Evolutionary conservation across 2,797 vertebrate species (phyloP).

Genomic region (Petrocephalus schoutedeni): DNA sequence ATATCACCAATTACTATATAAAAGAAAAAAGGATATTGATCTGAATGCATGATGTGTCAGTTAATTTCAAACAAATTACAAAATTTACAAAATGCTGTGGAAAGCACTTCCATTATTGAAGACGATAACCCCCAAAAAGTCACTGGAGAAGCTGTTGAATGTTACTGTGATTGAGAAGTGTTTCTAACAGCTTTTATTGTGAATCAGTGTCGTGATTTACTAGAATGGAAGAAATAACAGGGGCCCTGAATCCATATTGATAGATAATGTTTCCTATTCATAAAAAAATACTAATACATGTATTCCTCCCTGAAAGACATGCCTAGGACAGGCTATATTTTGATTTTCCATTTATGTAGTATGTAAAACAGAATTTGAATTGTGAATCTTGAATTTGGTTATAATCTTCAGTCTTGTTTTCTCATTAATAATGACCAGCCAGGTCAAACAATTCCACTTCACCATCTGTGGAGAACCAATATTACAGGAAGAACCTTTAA

Average conservation of each 20-base stretch:
- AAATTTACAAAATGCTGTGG: neutral
- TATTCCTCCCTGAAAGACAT: neutral
- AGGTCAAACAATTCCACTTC: neutral
- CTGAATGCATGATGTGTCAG: neutral
- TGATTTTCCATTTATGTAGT: neutral
- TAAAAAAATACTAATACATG: neutral
- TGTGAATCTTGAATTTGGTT: neutral
- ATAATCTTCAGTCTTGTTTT: neutral
- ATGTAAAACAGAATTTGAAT: neutral
- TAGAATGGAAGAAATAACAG: neutral
- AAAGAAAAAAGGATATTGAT: neutral
- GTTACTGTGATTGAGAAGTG: neutral
- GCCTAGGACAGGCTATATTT: neutral
- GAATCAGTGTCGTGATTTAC: neutral
- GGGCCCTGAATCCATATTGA: neutral
- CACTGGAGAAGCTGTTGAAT: neutral
- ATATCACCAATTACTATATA: neutral
- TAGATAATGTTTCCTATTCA: neutral
- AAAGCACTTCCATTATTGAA: neutral
- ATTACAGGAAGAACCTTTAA: neutral
- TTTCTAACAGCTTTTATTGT: neutral
- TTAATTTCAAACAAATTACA: neutral
- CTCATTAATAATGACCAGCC: neutral
- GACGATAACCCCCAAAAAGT: neutral
- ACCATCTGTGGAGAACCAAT: neutral